These are phyloP conservation scores for Pavo muticus DNA, from an alignment of 2,113 vertebrate species.

Conservation along the genomic window DNA sequence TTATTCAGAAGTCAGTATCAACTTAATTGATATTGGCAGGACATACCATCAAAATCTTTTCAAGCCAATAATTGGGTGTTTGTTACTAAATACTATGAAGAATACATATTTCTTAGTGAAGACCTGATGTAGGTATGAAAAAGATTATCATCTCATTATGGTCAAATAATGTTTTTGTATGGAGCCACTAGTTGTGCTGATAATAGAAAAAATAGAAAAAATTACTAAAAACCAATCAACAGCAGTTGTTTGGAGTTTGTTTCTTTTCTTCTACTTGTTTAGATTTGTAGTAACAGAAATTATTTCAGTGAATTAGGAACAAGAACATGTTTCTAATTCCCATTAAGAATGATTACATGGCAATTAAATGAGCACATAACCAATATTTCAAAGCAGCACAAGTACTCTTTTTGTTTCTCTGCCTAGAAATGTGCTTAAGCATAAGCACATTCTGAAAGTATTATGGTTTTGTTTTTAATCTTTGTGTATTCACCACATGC, in stretches of 20 bases:
- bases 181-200: background rate
- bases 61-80: background rate
- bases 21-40: constrained; percentile 14
- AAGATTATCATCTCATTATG: background rate
- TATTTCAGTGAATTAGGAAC: background rate
- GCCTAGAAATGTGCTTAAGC: background rate
- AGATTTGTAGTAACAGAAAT: background rate
- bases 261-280: background rate
- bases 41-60: background rate
- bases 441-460: background rate
- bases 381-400: background rate
- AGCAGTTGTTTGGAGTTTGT: background rate
- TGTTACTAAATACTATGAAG: background rate
- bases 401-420: background rate
- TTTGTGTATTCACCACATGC: accelerated
- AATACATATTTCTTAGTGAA: background rate
- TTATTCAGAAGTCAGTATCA: constrained; percentile 14
- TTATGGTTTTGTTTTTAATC: background rate
- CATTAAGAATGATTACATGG: background rate
- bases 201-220: background rate
- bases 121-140: background rate
- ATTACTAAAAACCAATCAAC: background rate
- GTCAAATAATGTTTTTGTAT: background rate
- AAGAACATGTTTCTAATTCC: background rate
- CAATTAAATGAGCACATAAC: background rate